Percentiles rank a stretch among this genome's conserved stretches.
These are phyloP conservation scores for Phrynocephalus versicolor DNA, from an alignment of 2,113 vertebrate species.

Conservation along the genomic window DNA sequence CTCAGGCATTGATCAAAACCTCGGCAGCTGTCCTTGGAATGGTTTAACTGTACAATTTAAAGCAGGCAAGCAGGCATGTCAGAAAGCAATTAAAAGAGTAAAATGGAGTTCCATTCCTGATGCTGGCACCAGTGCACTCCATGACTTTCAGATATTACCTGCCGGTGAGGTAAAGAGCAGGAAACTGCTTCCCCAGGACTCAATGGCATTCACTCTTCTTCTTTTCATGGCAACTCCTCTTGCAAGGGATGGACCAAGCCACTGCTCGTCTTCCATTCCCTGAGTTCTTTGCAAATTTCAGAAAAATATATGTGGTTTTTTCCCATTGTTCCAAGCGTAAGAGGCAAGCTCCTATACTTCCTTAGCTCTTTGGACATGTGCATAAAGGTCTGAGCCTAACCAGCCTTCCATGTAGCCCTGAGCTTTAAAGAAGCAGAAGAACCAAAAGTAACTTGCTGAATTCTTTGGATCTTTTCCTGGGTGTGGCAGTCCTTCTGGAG, in stretches of 20 bases:
- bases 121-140: slow-evolving; percentile 1
- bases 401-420: not conserved
- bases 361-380: not conserved
- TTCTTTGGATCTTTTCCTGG: no score
- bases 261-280: not conserved
- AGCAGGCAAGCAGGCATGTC: not conserved
- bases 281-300: slow-evolving; percentile 13
- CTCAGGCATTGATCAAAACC: slow-evolving; percentile 30
- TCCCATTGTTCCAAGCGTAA: not conserved
- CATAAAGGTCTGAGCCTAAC: not conserved
- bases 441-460: not conserved
- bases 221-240: not conserved
- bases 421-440: not conserved
- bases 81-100: slow-evolving; percentile 36
- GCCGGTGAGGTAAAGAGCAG: not conserved
- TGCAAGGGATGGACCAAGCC: not conserved
- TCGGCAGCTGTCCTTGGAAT: slow-evolving; percentile 28
- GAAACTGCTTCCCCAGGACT: not conserved
- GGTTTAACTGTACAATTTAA: slow-evolving; percentile 23
- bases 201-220: not conserved
- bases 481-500: no score
- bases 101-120: slow-evolving; percentile 9
- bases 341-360: not conserved
- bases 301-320: slow-evolving; percentile 3
- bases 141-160: slow-evolving; percentile 13